Conservation (phyloP, 2,113 vertebrate species). For the Poeciliopsis occidentalis region DNA sequence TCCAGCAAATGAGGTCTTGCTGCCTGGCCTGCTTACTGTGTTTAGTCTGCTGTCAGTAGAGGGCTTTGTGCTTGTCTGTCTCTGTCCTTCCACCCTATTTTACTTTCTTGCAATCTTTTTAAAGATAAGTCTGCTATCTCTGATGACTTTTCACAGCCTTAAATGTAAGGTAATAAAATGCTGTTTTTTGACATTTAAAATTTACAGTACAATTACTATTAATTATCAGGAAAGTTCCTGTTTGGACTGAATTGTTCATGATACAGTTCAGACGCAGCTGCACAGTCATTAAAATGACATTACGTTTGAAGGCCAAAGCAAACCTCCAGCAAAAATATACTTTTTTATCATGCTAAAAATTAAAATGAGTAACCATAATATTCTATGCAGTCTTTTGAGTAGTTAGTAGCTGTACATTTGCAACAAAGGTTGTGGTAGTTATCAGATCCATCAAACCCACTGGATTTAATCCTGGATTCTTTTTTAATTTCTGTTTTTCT, state of each 20-base stretch:
- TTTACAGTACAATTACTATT: neutral
- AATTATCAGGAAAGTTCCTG: neutral
- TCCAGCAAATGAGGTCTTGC: neutral
- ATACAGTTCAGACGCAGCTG: too few species aligned
- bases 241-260: neutral
- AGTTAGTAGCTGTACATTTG: neutral
- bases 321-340: too few species aligned
- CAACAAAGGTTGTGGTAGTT: conserved; percentile 19
- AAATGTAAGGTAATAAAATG: neutral
- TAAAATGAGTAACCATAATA: too few species aligned
- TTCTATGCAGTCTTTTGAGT: neutral
- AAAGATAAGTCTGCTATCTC: neutral
- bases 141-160: neutral
- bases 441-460: conserved; percentile 22
- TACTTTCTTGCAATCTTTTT: neutral
- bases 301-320: too few species aligned
- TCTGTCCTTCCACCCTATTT: conserved; percentile 15
- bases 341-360: too few species aligned
- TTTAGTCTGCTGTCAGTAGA: conserved; percentile 3
- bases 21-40: conserved; percentile 1
- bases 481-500: conserved; percentile 3
- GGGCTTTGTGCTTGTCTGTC: conserved; percentile 17
- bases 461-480: conserved; percentile 1
- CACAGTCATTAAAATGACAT: too few species aligned
- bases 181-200: neutral